Base-by-base conservation (phyloP, 2,888 invertebrate genomes). In the Ophion ventricosus region DNA sequence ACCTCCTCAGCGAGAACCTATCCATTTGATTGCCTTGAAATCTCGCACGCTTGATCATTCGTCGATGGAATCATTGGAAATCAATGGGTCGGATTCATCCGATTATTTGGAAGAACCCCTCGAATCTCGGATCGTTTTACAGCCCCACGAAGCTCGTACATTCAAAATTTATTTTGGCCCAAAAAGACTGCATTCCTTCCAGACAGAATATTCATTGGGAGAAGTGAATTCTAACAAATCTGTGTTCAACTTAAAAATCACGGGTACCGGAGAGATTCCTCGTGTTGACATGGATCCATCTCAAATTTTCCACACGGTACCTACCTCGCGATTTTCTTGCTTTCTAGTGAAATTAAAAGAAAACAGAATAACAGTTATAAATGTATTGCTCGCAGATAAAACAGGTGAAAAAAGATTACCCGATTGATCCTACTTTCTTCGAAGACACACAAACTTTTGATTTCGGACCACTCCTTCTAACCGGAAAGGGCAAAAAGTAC, bases 141-240 rank as follows among this genome's bases (percentile, higher is more conserved):
- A 87, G 64, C 89, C 93, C 2, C 81, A 86, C 1, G 90, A 92
- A 85, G 82, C 76, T 2, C 85, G 86, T 20, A 86, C 61, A 26
- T 92, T 91, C 49, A 88, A 87, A 74, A 83, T 91, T 1, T 80
- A 86, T 14, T 92, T 91, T 61, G 64, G 83, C 10, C 92, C 93
- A 0, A 85, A 84, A 56, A 79, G 84, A 59, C 69, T 80, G 2
- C 91, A 91, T 20, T 29, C 54, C 35, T 90, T 89, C 49, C 40
- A 85, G 14, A 81, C 88, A 43, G 85, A 84, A 63, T 92, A 89
- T 79, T 56, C 77, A 5, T 43, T 93, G 11, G 86, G 84, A 11
- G 76, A 91, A 20, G 61, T 85, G 0, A 88, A 89, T 14, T 87
- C 89, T 40, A 74, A 85, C 54, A 70, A 86, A 2, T 54, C 77